Percentiles rank a stretch among this genome's conserved stretches.
Conservation (phyloP, 2,888 invertebrate species). For the Drosophila limbata region DNA sequence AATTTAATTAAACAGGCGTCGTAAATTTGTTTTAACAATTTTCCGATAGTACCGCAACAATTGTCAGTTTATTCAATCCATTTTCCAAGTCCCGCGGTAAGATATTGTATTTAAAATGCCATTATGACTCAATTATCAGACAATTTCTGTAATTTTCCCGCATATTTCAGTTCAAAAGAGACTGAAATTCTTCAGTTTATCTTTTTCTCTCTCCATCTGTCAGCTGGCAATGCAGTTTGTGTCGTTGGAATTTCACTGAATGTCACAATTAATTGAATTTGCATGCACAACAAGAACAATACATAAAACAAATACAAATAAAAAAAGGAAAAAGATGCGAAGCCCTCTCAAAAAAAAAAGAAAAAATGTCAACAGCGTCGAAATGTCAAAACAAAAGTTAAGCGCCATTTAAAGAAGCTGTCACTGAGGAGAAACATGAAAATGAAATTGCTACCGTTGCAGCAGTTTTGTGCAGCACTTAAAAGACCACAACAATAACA, state of each 20-base stretch:
- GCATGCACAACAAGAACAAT: slow-evolving; percentile 55
- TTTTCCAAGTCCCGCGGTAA: too few species aligned
- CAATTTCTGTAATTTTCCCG: not conserved
- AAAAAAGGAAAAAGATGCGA: slow-evolving; percentile 5
- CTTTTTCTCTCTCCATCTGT: not conserved
- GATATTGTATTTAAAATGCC: not conserved
- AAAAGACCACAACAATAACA: slow-evolving; percentile 46
- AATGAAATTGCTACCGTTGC: slow-evolving; percentile 72
- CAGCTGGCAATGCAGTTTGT: slow-evolving; percentile 3
- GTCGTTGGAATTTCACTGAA: slow-evolving; percentile 42
- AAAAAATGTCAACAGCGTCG: slow-evolving; percentile 62
- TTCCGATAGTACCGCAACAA: not conserved
- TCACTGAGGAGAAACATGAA: slow-evolving; percentile 66
- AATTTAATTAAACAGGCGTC: not conserved
- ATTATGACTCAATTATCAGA: slow-evolving; percentile 6
- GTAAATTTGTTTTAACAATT: not conserved
- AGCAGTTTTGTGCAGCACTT: slow-evolving; percentile 49
- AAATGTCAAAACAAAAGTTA: slow-evolving; percentile 70
- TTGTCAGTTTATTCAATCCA: not conserved
- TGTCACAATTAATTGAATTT: slow-evolving; percentile 77
- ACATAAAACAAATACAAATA: slow-evolving; percentile 8
- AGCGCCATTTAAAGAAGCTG: slow-evolving; percentile 82
- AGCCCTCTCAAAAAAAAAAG: slow-evolving; percentile 1
- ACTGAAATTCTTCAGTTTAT: not conserved
- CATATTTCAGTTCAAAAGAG: not conserved